Evolutionary conservation across 2,797 vertebrate species (phyloP).

Genomic region (Liasis olivaceus): DNA sequence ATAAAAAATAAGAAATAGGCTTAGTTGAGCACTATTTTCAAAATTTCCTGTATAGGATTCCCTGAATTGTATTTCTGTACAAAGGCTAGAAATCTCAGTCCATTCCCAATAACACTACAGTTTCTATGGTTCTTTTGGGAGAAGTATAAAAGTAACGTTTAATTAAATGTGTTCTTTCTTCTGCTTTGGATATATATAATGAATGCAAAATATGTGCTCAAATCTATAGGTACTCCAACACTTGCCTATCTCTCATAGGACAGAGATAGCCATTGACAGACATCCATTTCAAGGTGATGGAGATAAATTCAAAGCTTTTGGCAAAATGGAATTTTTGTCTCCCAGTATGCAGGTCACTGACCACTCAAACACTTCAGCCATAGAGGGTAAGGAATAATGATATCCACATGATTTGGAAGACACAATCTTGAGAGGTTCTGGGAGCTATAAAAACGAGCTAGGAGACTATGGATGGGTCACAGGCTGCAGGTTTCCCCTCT

Average conservation of each 20-base stretch:
- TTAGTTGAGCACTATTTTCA: background rate
- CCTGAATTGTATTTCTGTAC: background rate
- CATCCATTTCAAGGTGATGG: slow-evolving; percentile 34
- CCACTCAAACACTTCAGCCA: slow-evolving; percentile 26
- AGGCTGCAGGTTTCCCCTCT: background rate
- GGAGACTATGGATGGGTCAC: background rate
- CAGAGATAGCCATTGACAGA: slow-evolving; percentile 39
- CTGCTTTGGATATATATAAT: background rate
- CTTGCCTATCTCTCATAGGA: slow-evolving; percentile 71
- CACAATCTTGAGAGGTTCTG: background rate
- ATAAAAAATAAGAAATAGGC: background rate
- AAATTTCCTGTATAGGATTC: background rate
- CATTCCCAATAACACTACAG: background rate
- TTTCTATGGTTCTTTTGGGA: background rate
- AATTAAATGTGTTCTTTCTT: background rate
- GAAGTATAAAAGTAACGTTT: background rate
- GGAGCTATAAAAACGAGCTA: background rate
- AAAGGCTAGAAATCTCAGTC: background rate
- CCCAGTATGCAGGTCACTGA: slow-evolving; percentile 10
- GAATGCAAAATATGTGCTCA: background rate
- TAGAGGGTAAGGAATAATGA: slow-evolving; percentile 42
- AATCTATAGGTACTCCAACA: slow-evolving; percentile 74
- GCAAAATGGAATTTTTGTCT: slow-evolving; percentile 34
- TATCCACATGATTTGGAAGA: background rate
- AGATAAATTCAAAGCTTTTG: slow-evolving; percentile 24